Percentiles rank a stretch among this genome's conserved stretches.
Conservation (phyloP, 1,140 invertebrate species). For the Drosophila asahinai region DNA sequence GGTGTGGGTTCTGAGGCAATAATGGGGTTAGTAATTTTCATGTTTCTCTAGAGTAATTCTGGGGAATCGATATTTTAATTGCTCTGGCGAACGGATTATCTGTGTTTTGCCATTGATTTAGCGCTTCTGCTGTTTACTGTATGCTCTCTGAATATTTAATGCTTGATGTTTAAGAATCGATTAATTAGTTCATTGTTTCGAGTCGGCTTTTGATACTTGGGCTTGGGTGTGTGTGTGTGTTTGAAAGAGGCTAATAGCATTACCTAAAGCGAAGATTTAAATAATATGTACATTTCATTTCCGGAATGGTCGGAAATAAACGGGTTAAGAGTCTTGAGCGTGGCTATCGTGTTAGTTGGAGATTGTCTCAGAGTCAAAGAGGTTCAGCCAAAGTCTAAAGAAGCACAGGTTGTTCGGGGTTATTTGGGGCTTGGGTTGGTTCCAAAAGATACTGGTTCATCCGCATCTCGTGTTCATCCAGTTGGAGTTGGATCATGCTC, state of each 20-base stretch:
- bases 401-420: slow-evolving; percentile 52
- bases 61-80: slow-evolving; percentile 43
- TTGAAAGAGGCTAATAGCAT: slow-evolving; percentile 35
- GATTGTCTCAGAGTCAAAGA: slow-evolving; percentile 41
- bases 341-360: slow-evolving; percentile 34
- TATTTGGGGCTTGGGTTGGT: slow-evolving; percentile 34
- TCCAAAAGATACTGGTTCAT: slow-evolving; percentile 43
- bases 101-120: slow-evolving; percentile 38
- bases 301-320: slow-evolving; percentile 14
- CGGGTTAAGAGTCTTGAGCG: slow-evolving; percentile 23
- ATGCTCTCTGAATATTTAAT: slow-evolving; percentile 62
- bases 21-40: slow-evolving; percentile 32
- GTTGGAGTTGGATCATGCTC: slow-evolving; percentile 70
- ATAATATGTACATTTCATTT: slow-evolving; percentile 30
- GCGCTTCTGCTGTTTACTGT: slow-evolving; percentile 45
- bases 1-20: slow-evolving; percentile 8
- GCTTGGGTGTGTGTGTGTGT: slow-evolving; percentile 59
- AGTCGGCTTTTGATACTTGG: slow-evolving; percentile 80
- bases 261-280: slow-evolving; percentile 45
- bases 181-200: slow-evolving; percentile 54
- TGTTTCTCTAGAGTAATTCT: slow-evolving; percentile 29
- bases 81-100: slow-evolving; percentile 51
- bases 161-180: slow-evolving; percentile 39
- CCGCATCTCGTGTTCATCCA: slow-evolving; percentile 48
- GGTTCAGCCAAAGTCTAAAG: slow-evolving; percentile 77